Evolutionary conservation across 2,888 invertebrate genomes (phyloP), one percentile per base, ranked within the genome.

Genomic region (Ceraclea dissimilis): DNA sequence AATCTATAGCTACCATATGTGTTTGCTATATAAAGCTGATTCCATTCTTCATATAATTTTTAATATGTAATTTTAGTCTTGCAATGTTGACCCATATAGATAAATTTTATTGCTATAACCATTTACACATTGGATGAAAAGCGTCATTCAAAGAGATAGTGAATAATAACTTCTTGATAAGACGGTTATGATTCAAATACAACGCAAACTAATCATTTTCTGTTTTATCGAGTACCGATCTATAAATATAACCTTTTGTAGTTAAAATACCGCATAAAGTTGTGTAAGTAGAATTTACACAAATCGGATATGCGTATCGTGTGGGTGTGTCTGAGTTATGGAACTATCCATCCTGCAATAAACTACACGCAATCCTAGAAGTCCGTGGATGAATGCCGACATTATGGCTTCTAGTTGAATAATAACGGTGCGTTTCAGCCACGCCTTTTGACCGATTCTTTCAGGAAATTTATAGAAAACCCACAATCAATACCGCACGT

Each of bases 371-470:
- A 54, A 54, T 49, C 49, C 49, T 19, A 19, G 16, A 20, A 13
- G 20, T 49, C 49, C 44, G 49, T 54, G 49, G 39, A 50, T 50
- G 49, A 49, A 48, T 49, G 49, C 49, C 54, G 49, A 49, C 39
- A 49, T 54, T 54, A 39, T n/a, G 39, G 4, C 13, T 39, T 39
- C 39, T 16, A 39, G 39, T 39, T 13, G 39, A n/a, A 39, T 53
- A 58, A 52, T 54, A 58, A 54, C 54, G 49, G 58, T 49, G 50
- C 54, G 50, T 47, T 13, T 43, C 50, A 49, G 49, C 54, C 54
- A 51, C 58, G 58, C 58, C 58, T 51, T 54, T 31, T 50, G 51
- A 51, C 50, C 52, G 54, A 54, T 54, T 54, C 39, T 39, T 39
- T 39, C 39, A 4, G 13, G 39, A 39, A n/a, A 39, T 39, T 8